Evolutionary conservation across 2,888 invertebrate species (phyloP).

Genomic region (Eilema depressum): DNA sequence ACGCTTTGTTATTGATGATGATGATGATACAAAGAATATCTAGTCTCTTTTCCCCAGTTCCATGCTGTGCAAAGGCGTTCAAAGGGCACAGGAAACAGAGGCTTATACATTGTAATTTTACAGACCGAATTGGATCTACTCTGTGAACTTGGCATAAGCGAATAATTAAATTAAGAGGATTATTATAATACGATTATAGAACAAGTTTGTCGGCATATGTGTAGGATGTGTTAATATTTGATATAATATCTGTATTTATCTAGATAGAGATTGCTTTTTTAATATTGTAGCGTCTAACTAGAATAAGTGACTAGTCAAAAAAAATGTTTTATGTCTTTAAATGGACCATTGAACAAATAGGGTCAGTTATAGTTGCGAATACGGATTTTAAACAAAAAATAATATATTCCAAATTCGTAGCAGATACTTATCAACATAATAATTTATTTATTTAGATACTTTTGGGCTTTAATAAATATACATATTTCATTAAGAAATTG

Average conservation of each 20-base stretch:
- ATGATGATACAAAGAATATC: neutral
- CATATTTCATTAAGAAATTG: too few relatives aligned
- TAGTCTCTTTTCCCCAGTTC: neutral
- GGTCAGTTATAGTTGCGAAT: too few relatives aligned
- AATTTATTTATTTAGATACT: too few relatives aligned
- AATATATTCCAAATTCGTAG: too few relatives aligned
- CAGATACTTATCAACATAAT: too few relatives aligned
- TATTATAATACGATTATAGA: conserved; percentile 48
- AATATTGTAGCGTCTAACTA: neutral
- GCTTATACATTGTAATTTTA: neutral
- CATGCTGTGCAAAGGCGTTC: neutral
- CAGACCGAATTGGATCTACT: conserved; percentile 36
- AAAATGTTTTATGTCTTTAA: too few relatives aligned
- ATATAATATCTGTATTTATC: neutral
- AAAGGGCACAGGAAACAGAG: neutral
- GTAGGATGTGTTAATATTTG: conserved; percentile 14
- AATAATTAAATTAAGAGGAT: conserved; percentile 51
- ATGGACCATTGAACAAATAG: too few relatives aligned
- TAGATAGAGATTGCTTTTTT: neutral
- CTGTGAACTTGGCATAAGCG: conserved; percentile 45
- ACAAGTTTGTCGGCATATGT: conserved; percentile 24
- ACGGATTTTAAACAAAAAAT: too few relatives aligned
- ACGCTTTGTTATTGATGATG: neutral
- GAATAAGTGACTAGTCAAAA: too few relatives aligned
- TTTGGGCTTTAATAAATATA: too few relatives aligned